Conservation (phyloP, 2,888 invertebrate species). For the Melanotus villosus region DNA sequence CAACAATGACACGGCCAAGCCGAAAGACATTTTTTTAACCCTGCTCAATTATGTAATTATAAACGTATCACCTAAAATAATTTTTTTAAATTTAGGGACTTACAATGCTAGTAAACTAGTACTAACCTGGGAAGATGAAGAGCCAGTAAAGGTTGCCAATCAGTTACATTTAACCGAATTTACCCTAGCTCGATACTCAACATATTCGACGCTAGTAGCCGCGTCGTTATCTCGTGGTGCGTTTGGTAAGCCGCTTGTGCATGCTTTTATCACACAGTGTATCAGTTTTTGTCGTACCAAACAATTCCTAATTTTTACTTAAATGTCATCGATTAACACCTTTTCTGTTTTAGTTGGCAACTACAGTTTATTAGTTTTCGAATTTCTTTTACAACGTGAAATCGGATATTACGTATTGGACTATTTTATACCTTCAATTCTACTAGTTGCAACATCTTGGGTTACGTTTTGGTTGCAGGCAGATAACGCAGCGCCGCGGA, state of each 20-base stretch:
- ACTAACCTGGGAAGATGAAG: constrained; percentile 82
- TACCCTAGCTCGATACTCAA: constrained; percentile 69
- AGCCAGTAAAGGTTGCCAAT: constrained; percentile 82
- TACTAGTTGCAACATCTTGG: constrained; percentile 90
- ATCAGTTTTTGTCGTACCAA: no score
- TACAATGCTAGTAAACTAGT: constrained; percentile 83
- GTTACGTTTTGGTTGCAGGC: constrained; percentile 92
- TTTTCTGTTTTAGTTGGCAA: constrained; percentile 85
- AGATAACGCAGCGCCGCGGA: constrained; percentile 87
- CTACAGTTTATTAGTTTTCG: constrained; percentile 85
- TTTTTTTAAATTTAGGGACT: constrained; percentile 81
- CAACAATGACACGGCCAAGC: no score
- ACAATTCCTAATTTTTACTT: no score
- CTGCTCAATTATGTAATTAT: no score
- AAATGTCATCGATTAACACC: no score
- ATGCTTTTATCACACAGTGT: no score
- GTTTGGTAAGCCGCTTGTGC: constrained; percentile 56
- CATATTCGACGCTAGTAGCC: constrained; percentile 27
- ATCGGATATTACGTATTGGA: constrained; percentile 92
- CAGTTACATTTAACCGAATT: constrained; percentile 88
- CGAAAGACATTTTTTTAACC: no score
- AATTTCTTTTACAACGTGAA: constrained; percentile 84
- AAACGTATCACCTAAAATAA: no score
- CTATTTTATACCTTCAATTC: constrained; percentile 89
- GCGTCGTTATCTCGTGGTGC: constrained; percentile 56